Evolutionary conservation across 2,888 invertebrate genomes (phyloP), one percentile per base, ranked within the genome.

Genomic region (Platycheirus albimanus): DNA sequence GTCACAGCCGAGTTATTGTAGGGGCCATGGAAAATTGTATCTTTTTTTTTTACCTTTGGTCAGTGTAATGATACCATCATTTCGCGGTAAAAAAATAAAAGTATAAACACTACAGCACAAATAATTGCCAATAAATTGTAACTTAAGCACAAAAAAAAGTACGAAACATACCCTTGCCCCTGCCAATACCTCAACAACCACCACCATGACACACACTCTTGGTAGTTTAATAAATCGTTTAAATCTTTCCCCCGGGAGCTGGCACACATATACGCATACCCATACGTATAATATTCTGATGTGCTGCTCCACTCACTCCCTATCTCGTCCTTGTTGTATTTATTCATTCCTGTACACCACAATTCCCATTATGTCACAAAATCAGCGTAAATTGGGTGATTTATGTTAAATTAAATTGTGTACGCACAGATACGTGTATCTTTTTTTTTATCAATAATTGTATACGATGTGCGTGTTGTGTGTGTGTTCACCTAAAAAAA

Each of bases 311-410:
- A 10, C 64, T 41, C 67, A 20, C 51, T 3, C 51, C 51, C 64
- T 72, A 28, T 64, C 66, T 52, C 58, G 3, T 11, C 38, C 41
- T 38, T 67, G 38, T 61, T 58, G 54, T 64, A 75, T 47, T 71
- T 67, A 71, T 81, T 63, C 54, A 64, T 67, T 52, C 63, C 54
- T 43, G 24, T 58, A 36, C 71, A 76, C 81, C 76, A 33, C 81
- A 81, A 77, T 77, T 54, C 54, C 81, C 47, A 77, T 81, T 81
- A 77, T 77, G 81, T 81, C 81, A 81, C 76, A 77, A 81, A 81
- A 81, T 81, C 81, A 81, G 77, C 76, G 77, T 56, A 81, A 81
- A 81, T 81, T 81, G 77, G 77, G 81, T 81, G 81, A 81, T 81
- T 81, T 81, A 81, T 81, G 71, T 81, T 81, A 67, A 76, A 81